These are phyloP conservation scores for Drosophila ercepeae DNA, from an alignment of 1,140 invertebrate genomes.

Conservation along the genomic window DNA sequence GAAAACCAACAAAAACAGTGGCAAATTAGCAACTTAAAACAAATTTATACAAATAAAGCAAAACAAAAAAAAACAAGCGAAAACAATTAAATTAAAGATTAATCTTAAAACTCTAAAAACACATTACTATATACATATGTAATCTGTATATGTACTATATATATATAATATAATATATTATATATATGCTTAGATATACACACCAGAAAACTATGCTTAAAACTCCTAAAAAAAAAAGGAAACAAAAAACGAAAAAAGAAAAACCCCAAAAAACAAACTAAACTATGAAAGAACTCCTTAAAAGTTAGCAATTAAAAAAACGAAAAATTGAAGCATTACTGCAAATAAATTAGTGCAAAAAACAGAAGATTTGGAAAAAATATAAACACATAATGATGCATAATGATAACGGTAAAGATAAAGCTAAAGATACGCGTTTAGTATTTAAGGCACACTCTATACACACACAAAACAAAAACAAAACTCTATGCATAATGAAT, in stretches of 20 bases:
- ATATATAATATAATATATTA: slow-evolving; percentile 56
- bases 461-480: slow-evolving; percentile 42
- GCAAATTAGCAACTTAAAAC: slow-evolving; percentile 56
- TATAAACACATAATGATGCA: slow-evolving; percentile 42
- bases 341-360: slow-evolving; percentile 11
- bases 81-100: slow-evolving; percentile 47
- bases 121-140: slow-evolving; percentile 67
- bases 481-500: slow-evolving; percentile 74
- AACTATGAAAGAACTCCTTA: slow-evolving; percentile 57
- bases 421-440: slow-evolving; percentile 55
- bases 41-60: slow-evolving; percentile 38
- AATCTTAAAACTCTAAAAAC: slow-evolving; percentile 51
- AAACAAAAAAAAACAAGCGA: slow-evolving; percentile 36
- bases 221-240: slow-evolving; percentile 56
- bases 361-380: slow-evolving; percentile 17
- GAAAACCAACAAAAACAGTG: slow-evolving; percentile 43
- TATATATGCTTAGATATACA: slow-evolving; percentile 50
- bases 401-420: slow-evolving; percentile 47
- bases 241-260: slow-evolving; percentile 44
- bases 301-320: slow-evolving; percentile 36
- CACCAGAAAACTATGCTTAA: slow-evolving; percentile 68
- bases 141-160: slow-evolving; percentile 69
- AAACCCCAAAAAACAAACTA: slow-evolving; percentile 54
- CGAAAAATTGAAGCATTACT: slow-evolving; percentile 16
- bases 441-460: slow-evolving; percentile 69